Evolutionary conservation across 1,140 invertebrate species (phyloP), one percentile per base, ranked within the genome.

Genomic region (Zophobas morio): DNA sequence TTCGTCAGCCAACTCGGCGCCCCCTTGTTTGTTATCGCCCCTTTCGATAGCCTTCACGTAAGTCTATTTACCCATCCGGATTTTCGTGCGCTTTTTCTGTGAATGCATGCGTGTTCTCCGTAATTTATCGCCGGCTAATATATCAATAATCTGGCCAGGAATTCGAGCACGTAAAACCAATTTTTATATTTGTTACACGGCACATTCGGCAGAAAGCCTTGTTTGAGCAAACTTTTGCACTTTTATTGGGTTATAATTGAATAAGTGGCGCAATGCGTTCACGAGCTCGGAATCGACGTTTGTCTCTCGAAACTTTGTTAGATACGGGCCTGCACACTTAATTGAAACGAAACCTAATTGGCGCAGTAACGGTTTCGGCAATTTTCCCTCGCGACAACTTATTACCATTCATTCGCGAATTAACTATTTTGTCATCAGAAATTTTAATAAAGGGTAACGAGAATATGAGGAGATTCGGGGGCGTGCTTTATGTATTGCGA

Each of bases 331-430:
- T 20, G 20, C 20, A 20, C 20, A 20, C 20, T 20, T 20, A 46
- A 46, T 46, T 46, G 42, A 46, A 46, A 46, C 8, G 42, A 46
- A 46, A 8, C 42, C 42, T 8, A 46, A 46, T 20, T 20, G 20
- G 20, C 20, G 20, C 20, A 20, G 20, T 20, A 20, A 20, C 20
- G 20, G 20, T 20, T 20, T 20, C 20, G 20, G 20, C 20, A 20
- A 20, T 20, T 20, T 20, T 20, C 3, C 42, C 3, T 46, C 42
- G 8, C 3, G 42, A 46, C 42, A 8, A 3, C 3, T 46, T 46
- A 46, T 46, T 46, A 8, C 42, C 42, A 46, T 46, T 46, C 42
- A 46, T 46, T 46, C 42, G 42, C 42, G 42, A 46, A 46, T 46
- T 4, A 46, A 8, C 8, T 46, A 46, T 46, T 46, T 46, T 46